Conservation (phyloP, 2,888 invertebrate species). For the Tenthredo notha region DNA sequence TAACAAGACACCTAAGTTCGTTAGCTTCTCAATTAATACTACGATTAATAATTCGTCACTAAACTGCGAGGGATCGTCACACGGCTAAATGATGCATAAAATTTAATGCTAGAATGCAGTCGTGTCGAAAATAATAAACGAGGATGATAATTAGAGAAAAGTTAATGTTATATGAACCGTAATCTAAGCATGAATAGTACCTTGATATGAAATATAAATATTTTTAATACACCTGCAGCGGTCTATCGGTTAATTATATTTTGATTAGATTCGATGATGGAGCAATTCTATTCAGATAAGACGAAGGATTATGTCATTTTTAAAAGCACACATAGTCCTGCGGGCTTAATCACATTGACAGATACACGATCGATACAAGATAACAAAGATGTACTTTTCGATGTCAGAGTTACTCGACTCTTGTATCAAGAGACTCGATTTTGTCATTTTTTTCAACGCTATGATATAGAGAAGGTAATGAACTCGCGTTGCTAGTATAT, state of each 20-base stretch:
- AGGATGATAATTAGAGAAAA: not conserved
- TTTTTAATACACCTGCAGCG: too few relatives aligned
- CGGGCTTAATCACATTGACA: not conserved
- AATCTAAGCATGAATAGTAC: too few relatives aligned
- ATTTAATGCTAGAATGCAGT: not conserved
- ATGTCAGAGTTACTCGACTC: too few relatives aligned
- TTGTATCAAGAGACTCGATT: too few relatives aligned
- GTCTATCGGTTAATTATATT: too few relatives aligned
- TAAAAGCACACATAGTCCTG: too few relatives aligned
- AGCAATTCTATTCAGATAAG: too few relatives aligned
- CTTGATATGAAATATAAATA: too few relatives aligned
- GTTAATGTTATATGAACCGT: not conserved
- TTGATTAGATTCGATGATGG: too few relatives aligned
- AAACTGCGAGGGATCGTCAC: not conserved
- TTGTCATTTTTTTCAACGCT: too few relatives aligned
- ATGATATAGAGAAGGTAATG: not conserved
- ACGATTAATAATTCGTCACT: too few relatives aligned
- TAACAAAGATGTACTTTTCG: not conserved
- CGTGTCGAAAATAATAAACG: not conserved
- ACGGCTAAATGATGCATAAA: not conserved
- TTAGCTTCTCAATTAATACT: not conserved
- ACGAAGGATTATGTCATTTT: too few relatives aligned
- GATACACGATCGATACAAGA: slow-evolving; percentile 22
- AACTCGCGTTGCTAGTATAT: not conserved
- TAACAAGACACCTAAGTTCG: not conserved